Base-by-base conservation (phyloP, 2,113 vertebrate genomes). In the Panthera leo region DNA sequence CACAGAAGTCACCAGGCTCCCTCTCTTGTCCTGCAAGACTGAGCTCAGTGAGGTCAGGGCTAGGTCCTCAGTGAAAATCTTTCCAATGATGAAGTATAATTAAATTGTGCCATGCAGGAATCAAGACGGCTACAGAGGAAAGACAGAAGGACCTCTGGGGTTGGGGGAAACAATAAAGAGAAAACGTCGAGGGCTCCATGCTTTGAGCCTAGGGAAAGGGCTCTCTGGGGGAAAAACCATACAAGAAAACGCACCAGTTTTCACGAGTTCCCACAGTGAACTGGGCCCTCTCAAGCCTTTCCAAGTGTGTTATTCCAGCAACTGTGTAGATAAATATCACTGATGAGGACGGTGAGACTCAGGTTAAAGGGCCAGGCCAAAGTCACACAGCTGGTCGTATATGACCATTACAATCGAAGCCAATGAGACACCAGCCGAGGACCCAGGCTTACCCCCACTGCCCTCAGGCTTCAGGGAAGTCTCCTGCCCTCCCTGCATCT, bases 321-420 rank as follows among this genome's bases (percentile, higher is more conserved):
- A 12, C 3, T 48, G 11, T 8, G 27, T 13, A 67, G 89, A 7
- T 18, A 53, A 48, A 14, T 4, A 73, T 15, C 76, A 11, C 5
- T 31, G 5, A 63, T 0, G 48, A 79, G 79, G 25, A 71, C 27
- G 48, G 10, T 7, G 51, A 92, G 78, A 19, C 42, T 80, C 23
- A 4, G 34, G 27, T 4, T 19, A 27, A 45, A 8, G 0, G 7
- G 55, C 23, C 79, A 70, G 45, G 16, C 16, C 42, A 42, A 79
- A 71, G 42, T 9, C 39, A 71, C 1, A 27, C 0, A 3, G 31
- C 48, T 29, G 51, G 51, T 48, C 1, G 1, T 16, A 18, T 18
- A 16, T 15, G 53, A 15, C 53, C 55, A 51, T 11, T 25, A 2
- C 13, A 58, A 21, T 45, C 34, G 18, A 23, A n/a, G 51, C 42